Conservation (phyloP, 2,113 vertebrate genomes). For the Casuarius casuarius region DNA sequence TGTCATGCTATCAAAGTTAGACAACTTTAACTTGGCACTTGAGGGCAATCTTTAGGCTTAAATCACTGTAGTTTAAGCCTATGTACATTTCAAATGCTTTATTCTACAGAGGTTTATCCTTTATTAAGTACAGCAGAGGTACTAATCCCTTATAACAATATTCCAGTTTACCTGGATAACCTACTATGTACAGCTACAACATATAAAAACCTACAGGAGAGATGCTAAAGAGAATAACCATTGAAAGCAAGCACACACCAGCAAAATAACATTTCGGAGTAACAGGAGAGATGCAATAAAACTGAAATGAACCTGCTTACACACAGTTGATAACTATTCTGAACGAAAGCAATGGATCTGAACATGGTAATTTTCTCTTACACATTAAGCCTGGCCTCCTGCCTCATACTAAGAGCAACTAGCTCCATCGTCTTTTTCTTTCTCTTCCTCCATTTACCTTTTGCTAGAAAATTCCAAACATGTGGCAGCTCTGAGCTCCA, state of each 20-base stretch:
- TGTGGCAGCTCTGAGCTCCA: neutral
- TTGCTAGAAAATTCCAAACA: rapidly evolving
- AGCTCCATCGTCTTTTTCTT: neutral
- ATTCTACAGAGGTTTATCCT: neutral
- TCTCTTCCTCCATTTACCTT: neutral
- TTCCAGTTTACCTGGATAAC: neutral
- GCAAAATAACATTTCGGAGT: neutral
- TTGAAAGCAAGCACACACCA: neutral
- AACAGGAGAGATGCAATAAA: neutral
- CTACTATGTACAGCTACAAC: neutral
- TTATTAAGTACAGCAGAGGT: neutral
- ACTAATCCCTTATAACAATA: neutral
- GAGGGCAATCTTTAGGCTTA: neutral
- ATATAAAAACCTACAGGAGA: neutral
- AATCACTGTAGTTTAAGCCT: neutral
- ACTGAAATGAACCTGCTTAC: neutral
- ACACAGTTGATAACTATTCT: neutral
- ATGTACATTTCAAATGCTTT: neutral
- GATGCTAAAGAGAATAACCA: neutral
- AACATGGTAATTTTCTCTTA: neutral
- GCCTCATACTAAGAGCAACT: neutral
- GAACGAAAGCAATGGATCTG: neutral
- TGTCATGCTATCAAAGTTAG: neutral
- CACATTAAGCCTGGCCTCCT: neutral
- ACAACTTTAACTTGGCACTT: neutral